Evolutionary conservation across 2,888 invertebrate genomes (phyloP).

Genomic region (Trachelus iudaicus): DNA sequence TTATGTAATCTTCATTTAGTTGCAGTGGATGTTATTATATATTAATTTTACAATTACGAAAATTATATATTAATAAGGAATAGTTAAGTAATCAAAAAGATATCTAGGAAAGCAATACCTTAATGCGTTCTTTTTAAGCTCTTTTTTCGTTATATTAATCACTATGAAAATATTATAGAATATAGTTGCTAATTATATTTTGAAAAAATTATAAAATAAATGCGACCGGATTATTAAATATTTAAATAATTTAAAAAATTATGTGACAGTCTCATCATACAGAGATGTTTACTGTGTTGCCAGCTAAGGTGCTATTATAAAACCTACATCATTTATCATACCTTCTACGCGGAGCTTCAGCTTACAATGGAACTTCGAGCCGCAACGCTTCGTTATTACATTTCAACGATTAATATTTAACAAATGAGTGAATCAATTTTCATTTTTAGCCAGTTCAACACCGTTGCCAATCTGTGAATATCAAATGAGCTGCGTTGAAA

Average conservation of each 20-base stretch:
- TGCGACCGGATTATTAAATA: not conserved
- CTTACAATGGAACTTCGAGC: too few species aligned
- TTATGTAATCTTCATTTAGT: not conserved
- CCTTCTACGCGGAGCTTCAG: not conserved
- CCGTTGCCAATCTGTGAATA: too few species aligned
- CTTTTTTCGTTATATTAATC: not conserved
- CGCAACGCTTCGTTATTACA: too few species aligned
- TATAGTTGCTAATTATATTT: not conserved
- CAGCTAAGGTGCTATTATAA: constrained; percentile 7
- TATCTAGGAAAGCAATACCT: not conserved
- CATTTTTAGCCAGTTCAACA: too few species aligned
- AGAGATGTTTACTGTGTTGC: constrained; percentile 9
- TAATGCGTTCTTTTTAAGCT: not conserved
- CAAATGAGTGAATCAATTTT: too few species aligned
- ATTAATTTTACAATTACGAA: not conserved
- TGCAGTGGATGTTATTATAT: not conserved
- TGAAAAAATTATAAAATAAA: not conserved
- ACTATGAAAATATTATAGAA: not conserved
- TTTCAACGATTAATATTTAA: too few species aligned
- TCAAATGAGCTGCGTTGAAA: too few species aligned
- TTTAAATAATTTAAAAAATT: not conserved
- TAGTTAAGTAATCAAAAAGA: not conserved
- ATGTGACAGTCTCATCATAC: not conserved
- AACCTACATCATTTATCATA: constrained; percentile 7
- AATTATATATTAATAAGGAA: not conserved